Conservation (phyloP, 1,140 invertebrate species). For the Euwallacea similis region DNA sequence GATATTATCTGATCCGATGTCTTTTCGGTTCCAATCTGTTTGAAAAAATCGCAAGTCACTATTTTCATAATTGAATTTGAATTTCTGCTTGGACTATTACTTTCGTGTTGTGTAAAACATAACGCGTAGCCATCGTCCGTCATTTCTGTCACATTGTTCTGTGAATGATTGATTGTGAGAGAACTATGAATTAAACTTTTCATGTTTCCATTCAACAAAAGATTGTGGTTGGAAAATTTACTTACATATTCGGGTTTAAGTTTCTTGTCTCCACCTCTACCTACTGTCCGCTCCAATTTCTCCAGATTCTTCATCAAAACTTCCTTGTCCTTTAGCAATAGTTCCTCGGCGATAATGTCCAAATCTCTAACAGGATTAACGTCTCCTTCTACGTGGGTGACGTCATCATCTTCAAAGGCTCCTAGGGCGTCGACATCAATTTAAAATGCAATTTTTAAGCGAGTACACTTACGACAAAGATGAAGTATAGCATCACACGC, state of each 20-base stretch:
- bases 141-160: constrained; percentile 28
- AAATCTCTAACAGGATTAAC: constrained; percentile 96
- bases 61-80: constrained; percentile 28
- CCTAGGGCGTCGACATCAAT: constrained; percentile 61
- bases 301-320: constrained; percentile 78
- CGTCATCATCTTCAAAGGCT: constrained; percentile 97
- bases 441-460: not conserved
- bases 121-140: constrained; percentile 24
- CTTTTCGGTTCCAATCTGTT: constrained; percentile 6
- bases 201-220: not conserved
- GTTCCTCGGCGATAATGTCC: constrained; percentile 94
- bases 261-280: constrained; percentile 94
- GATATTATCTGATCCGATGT: constrained; percentile 13
- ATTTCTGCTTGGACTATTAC: constrained; percentile 18
- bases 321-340: constrained; percentile 93
- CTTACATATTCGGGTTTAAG: constrained; percentile 93
- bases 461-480: constrained; percentile 80
- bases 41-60: constrained; percentile 28
- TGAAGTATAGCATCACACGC: constrained; percentile 99
- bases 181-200: not conserved
- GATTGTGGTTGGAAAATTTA: constrained; percentile 36
- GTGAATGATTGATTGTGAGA: constrained; percentile 12
- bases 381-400: constrained; percentile 97
- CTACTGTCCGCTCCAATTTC: constrained; percentile 83
- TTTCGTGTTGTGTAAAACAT: constrained; percentile 11